Evolutionary conservation across 2,113 vertebrate species (phyloP).

Genomic region (Chloroceryle aenea): DNA sequence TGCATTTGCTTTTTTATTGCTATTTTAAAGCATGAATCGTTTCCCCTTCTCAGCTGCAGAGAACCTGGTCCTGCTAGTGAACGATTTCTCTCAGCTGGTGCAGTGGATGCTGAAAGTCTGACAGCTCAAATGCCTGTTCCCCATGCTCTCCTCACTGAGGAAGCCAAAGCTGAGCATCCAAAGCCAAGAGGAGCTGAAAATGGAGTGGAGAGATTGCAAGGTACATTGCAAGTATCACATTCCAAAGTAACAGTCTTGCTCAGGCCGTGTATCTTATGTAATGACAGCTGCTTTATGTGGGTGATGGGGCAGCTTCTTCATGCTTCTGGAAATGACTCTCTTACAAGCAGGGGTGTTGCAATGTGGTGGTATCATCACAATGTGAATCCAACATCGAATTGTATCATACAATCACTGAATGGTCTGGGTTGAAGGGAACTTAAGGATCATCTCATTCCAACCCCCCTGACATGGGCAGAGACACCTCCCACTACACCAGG

Average conservation of each 20-base stretch:
- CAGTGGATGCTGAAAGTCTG: neutral
- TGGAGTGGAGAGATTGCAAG: neutral
- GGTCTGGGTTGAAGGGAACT: neutral
- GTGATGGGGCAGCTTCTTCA: neutral
- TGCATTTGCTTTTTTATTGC: fast-evolving
- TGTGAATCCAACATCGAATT: neutral
- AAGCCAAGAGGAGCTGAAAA: slow-evolving; percentile 5
- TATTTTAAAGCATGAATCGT: neutral
- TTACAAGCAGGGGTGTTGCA: fast-evolving
- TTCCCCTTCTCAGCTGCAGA: slow-evolving; percentile 42
- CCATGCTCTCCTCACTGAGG: fast-evolving
- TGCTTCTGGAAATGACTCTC: neutral
- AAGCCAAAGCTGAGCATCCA: neutral
- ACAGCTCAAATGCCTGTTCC: neutral
- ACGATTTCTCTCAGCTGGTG: slow-evolving; percentile 32
- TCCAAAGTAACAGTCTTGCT: neutral
- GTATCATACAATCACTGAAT: neutral
- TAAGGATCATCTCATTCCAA: neutral
- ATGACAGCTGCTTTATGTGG: neutral
- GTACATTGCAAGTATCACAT: too few relatives aligned
- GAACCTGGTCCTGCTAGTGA: slow-evolving; percentile 30
- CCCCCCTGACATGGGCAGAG: neutral
- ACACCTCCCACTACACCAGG: neutral
- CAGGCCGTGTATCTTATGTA: neutral
- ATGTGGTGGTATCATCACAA: neutral